Evolutionary conservation across 2,113 vertebrate species (phyloP), one percentile per base, ranked within the genome.

Genomic region (Seriola aureovittata): DNA sequence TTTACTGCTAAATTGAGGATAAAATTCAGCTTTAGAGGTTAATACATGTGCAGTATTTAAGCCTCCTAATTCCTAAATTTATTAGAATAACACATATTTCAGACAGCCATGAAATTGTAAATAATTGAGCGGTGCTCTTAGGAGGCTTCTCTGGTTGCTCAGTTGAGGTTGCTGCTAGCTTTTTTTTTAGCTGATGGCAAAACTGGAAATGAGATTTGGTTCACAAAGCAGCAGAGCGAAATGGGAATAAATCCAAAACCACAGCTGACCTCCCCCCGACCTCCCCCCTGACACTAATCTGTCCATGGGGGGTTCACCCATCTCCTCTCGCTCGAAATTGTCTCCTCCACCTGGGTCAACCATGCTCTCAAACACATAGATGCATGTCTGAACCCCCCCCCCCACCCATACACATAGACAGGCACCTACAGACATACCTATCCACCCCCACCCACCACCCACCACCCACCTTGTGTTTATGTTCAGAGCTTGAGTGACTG

Each of bases 71-170:
- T 92, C 87, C 85, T 88, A 90, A 89, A 93, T 93, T 92, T 92
- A 94, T 91, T 94, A 92, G 88, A 93, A 93, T 93, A 93, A 94
- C 93, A 91, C 85, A 85, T 87, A 92, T 92, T 91, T 92, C 84
- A 86, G 91, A 91, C 93, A 93, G 88, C 88, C 93, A 88, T 95
- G 93, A 93, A 94, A 95, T 94, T 94, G 93, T 94, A 93, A 94
- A 93, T 94, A 95, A 94, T 94, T 94, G 92, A 93, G 85, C 38
- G 19, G 87, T 81, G 90, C 89, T 90, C 79, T 86, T 78, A 65
- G 79, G 87, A 90, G 80, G 85, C 52, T 75, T 89, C 85, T 92
- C 84, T 70, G 77, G 88, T 91, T 88, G 86, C 82, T 76, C 79
- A 6, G 75, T 71, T 54, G 75, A 83, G 87, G 66, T 80, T 77